These are phyloP conservation scores for Cistogaster globosa DNA, from an alignment of 2,888 invertebrate species.

Conservation along the genomic window DNA sequence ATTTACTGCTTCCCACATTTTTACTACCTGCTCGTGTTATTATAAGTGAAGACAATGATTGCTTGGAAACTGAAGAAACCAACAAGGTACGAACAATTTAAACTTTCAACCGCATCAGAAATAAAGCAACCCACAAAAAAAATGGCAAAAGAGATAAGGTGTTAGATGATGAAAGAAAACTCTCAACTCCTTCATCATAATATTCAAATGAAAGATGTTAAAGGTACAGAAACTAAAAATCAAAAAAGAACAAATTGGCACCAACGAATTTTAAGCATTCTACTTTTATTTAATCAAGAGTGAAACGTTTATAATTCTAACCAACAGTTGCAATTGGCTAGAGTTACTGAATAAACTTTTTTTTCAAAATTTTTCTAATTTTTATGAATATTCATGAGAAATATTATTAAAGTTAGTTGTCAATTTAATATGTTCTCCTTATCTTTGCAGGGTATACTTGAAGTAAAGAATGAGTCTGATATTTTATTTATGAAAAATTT, in stretches of 20 bases:
- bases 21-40: constrained; percentile 22
- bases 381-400: no score
- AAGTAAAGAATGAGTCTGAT: no score
- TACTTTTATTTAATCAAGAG: neutral
- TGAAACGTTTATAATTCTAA: no score
- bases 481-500: constrained; percentile 1
- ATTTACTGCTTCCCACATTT: constrained; percentile 15
- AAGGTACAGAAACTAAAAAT: constrained; percentile 4
- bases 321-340: no score
- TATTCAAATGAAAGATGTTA: constrained; percentile 1
- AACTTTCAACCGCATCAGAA: constrained; percentile 53
- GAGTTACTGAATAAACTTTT: no score
- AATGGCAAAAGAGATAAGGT: constrained; percentile 33
- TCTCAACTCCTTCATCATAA: constrained; percentile 48
- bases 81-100: constrained; percentile 65
- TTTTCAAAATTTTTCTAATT: no score
- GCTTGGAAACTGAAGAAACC: constrained; percentile 40
- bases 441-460: no score
- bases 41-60: constrained; percentile 19
- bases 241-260: neutral
- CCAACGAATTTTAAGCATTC: constrained; percentile 16
- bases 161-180: constrained; percentile 57
- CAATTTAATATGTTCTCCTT: no score
- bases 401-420: no score
- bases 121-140: constrained; percentile 11